Base-by-base conservation (phyloP, 2,113 vertebrate species). In the Oreochromis niloticus region DNA sequence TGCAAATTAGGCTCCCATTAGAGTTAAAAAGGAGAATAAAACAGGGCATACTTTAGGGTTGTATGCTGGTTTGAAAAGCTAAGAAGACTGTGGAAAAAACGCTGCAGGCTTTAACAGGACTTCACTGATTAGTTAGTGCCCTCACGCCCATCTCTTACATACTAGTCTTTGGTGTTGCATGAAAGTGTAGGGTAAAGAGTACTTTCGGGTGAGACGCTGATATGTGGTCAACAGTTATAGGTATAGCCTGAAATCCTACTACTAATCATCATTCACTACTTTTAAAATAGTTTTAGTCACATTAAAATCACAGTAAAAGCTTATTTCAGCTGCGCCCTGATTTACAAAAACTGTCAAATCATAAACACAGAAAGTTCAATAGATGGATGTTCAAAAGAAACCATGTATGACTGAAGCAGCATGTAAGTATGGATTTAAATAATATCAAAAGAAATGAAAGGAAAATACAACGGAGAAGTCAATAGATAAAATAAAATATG, bases 251-350 rank as follows among this genome's bases (percentile, higher is more conserved):
- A 73, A 73, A 13, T 46, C 27, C 66, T 46, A 41, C 39, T 6
- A 24, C 7, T 24, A 41, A 43, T 24, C 66, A 43, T 71, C 13
- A 46, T 46, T 73, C 41, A 73, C 41, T 73, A 73, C 68, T 46
- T 73, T 46, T 73, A 73, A 73, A 46, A 73, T 71, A 9, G 39
- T 43, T 34, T 71, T 6, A 71, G 22, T 14, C 66, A 46, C 8
- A 24, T 71, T 73, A 43, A 73, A 46, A 27, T 73, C 39, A 11
- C 19, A 46, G 10, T 46, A 17, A 73, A 17, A 46, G 68, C 41
- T 73, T 46, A 43, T 46, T 27, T 73, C 13, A 16, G 39, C n/a
- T 43, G 36, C 7, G 0, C 0, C 39, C n/a, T 43, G n/a, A 71
- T 24, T 73, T 14, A 41, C 36, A 41, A 68, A 71, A 71, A 43